Evolutionary conservation across 2,113 vertebrate species (phyloP), one percentile per base, ranked within the genome.

Genomic region (Rallus limicola): DNA sequence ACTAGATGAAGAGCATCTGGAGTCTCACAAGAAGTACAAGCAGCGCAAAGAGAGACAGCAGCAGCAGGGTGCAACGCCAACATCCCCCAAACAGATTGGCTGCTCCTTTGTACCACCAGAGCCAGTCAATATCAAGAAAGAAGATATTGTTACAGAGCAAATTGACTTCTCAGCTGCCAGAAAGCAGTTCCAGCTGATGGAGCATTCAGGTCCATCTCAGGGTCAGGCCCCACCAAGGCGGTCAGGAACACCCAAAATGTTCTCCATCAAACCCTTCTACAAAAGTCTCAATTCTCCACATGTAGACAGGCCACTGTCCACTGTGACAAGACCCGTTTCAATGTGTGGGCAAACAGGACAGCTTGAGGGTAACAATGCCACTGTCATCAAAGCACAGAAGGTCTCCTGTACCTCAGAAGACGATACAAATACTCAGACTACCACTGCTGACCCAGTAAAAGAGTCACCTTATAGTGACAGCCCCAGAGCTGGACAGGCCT

Each of bases 11-110:
- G 99, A 99, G 9, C 98, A 99, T 81, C 97, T 99, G 24, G 98
- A 99, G 90, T 99, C 99, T 2, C 99, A 99, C 90, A 98, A 97
- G 86, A 99, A 98, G 96, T 99, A 99, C 95, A 99, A 99, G 95
- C 99, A 99, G 92, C 98, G 99, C 59, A 99, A 99, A 91, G 99
- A 99, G 96, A 99, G 79, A 62, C 97, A 96, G 97, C 98, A 98
- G 10, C 98, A 98, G 86, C 97, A 96, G 93, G 90, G 89, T 55
- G 15, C 40, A 2, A 24, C 78, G 19, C 94, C 97, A 21, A 16
- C 82, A 9, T 68, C 97, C 16, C 64, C 97, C 40, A 97, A 93
- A n/a, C 95, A 97, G 76, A 82, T 79, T 36, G 72, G 90, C 48
- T 92, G 50, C 72, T 85, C 95, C 56, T 95, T 91, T 74, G 82